Evolutionary conservation across 35 echinoderm and acorn worm species (phyloP).

Genomic region (Ptychodera flava): DNA sequence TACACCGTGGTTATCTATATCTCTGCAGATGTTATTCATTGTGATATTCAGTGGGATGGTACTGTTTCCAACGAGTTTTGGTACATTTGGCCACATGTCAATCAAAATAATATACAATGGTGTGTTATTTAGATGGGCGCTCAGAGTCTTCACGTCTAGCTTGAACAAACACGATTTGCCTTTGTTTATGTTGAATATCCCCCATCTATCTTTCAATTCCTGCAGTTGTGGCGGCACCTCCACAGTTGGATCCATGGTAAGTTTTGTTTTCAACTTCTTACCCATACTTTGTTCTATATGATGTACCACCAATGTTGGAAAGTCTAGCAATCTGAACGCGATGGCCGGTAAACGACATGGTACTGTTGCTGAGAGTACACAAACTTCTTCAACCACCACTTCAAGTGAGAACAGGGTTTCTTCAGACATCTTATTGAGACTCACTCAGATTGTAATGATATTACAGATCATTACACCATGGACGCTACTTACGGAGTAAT

Average conservation of each 20-base stretch:
- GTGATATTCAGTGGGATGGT: slow-evolving; percentile 38
- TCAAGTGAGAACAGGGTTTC: slow-evolving; percentile 71
- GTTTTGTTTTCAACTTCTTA: slow-evolving; percentile 29
- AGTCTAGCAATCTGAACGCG: slow-evolving; percentile 70
- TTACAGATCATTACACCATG: too few relatives aligned
- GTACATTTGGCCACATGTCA: slow-evolving; percentile 50
- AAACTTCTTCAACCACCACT: slow-evolving; percentile 49
- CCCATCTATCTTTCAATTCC: slow-evolving; percentile 55
- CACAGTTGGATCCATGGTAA: slow-evolving; percentile 6
- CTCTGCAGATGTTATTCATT: slow-evolving; percentile 32
- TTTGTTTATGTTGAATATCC: slow-evolving; percentile 62
- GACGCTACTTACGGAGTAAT: too few relatives aligned
- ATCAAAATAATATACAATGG: slow-evolving; percentile 74
- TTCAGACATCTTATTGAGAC: too few relatives aligned
- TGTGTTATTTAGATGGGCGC: slow-evolving; percentile 42
- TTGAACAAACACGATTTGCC: slow-evolving; percentile 69
- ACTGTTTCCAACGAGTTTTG: slow-evolving; percentile 65
- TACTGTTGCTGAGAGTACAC: slow-evolving; percentile 21
- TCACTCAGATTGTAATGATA: too few relatives aligned
- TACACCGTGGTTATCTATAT: slow-evolving; percentile 43
- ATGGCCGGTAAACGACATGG: slow-evolving; percentile 57
- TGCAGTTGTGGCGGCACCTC: slow-evolving; percentile 46
- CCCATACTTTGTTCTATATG: slow-evolving; percentile 33
- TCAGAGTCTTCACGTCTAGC: slow-evolving; percentile 37
- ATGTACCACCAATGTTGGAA: slow-evolving; percentile 53